Conservation (phyloP, 2,797 vertebrate genomes). For the Mormyrus hasselquistii region DNA sequence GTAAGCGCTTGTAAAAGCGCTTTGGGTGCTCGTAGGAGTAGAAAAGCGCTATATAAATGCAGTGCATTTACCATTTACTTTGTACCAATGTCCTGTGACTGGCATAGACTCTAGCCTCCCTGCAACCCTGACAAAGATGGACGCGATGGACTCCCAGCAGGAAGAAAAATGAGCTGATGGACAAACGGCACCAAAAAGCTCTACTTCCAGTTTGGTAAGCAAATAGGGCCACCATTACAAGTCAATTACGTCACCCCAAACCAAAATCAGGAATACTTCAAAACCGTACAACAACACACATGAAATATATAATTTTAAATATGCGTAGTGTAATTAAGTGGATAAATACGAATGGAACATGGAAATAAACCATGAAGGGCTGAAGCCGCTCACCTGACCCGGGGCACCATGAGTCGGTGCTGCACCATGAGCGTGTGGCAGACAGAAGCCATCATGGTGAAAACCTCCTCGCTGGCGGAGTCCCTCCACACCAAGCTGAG, state of each 20-base stretch:
- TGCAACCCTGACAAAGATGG: neutral
- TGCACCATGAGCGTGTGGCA: conserved; percentile 98
- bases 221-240: neutral
- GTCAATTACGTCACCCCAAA: neutral
- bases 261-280: neutral
- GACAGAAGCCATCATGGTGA: conserved; percentile 93
- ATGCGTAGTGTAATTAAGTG: neutral
- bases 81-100: neutral
- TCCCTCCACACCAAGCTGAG: conserved; percentile 94
- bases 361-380: neutral
- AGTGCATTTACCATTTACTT: neutral
- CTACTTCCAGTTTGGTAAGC: neutral
- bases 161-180: neutral
- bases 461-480: conserved; percentile 89
- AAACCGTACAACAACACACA: neutral
- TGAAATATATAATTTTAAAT: neutral
- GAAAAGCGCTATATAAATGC: too few species aligned
- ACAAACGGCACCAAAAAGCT: neutral
- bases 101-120: neutral
- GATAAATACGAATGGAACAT: neutral
- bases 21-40: too few species aligned
- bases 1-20: too few species aligned
- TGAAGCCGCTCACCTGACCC: conserved; percentile 75
- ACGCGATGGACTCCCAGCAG: neutral
- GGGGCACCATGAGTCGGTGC: conserved; percentile 96